Base-by-base conservation (phyloP, 2,888 invertebrate genomes). In the Xylota segnis region DNA sequence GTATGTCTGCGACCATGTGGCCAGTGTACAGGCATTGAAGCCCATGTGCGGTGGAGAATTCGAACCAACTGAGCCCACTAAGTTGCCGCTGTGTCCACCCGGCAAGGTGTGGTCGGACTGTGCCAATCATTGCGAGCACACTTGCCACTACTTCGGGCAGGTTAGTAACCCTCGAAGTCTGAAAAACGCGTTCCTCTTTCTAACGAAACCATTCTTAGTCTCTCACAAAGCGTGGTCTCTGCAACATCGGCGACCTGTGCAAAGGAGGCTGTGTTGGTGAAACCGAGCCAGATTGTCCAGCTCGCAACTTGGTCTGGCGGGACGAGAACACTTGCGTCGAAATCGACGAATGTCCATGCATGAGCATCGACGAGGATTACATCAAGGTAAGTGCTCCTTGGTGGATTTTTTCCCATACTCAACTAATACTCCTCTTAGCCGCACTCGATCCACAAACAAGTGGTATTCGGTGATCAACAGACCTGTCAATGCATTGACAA, bases 401-500 rank as follows among this genome's bases (percentile, higher is more conserved):
- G n/a, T n/a, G n/a, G n/a, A n/a, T n/a, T n/a, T n/a, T n/a, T n/a
- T n/a, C n/a, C n/a, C n/a, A n/a, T n/a, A 23, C 23, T 23, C 3
- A 23, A 23, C 23, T 23, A 10, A 40, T 12, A 0, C 40, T 12
- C 5, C 7, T 1, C 43, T 3, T 92, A 96, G 95, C 97, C 97
- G 0, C 96, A 96, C 16, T 94, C 94, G 66, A 93, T 95, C 0
- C 91, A 94, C 2, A 89, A 91, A 12, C 94, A 94, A 88, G 93
- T 93, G 0, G 90, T 91, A 5, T 56, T 89, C 0, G 89, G 88
- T 0, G 94, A 94, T 0, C 96, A 96, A 89, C 94, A 95, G 89
- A 93, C 94, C 12, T 98, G 97, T 89, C 97, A 97, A 88, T 98
- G 98, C 89, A 93, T 96, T 6, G 94, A 96, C 89, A 97, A 97